phyloP scores from a whole-genome alignment of 2,113 vertebrate genomes.

The Grallaria varia region DNA sequence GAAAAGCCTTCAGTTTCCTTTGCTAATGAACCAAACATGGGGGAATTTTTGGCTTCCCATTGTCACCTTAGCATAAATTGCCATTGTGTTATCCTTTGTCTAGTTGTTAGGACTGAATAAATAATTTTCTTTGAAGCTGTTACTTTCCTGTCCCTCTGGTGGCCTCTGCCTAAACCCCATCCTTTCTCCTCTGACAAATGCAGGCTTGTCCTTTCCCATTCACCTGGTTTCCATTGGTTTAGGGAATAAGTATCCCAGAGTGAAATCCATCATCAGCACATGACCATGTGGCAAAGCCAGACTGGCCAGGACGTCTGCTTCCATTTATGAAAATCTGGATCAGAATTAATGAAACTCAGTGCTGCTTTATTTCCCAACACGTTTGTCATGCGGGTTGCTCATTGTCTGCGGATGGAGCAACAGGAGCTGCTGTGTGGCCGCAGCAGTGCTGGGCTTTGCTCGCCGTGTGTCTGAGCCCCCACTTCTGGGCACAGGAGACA shows the following conservation, averaged over 20 bases:
- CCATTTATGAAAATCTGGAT: background rate
- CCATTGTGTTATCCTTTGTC: background rate
- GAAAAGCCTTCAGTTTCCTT: background rate
- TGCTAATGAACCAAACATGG: background rate
- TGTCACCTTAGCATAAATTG: background rate
- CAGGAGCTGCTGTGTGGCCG: rapidly evolving
- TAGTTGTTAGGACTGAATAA: background rate
- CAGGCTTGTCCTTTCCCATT: background rate
- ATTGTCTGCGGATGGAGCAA: background rate
- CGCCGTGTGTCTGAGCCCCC: background rate
- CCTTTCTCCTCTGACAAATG: background rate
- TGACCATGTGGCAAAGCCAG: background rate
- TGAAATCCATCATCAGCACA: background rate
- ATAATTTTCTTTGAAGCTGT: background rate
- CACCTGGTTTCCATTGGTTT: background rate
- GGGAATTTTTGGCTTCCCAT: background rate
- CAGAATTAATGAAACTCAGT: background rate
- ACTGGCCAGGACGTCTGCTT: background rate
- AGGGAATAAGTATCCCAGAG: background rate
- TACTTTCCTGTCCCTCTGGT: background rate
- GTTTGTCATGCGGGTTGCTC: background rate
- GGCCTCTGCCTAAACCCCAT: background rate
- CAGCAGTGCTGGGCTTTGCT: background rate
- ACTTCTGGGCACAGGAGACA: background rate
- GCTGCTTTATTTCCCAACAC: background rate